Conservation (phyloP, 2,888 invertebrate species). For the Diploptera punctata region DNA sequence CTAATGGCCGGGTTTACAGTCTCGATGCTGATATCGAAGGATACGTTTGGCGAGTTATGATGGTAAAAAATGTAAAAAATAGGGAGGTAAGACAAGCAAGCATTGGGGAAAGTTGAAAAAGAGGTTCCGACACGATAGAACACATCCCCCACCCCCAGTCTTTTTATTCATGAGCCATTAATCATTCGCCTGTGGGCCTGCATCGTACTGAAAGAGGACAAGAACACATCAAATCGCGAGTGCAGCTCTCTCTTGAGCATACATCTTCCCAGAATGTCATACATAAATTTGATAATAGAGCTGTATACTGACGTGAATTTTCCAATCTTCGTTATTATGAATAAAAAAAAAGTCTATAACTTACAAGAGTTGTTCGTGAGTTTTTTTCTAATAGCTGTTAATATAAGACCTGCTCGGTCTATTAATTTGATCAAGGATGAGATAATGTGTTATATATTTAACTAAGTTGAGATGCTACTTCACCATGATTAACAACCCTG, state of each 20-base stretch:
- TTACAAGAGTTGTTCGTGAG: too few relatives aligned
- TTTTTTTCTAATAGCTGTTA: too few relatives aligned
- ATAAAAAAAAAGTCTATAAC: too few relatives aligned
- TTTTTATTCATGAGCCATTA: slow-evolving; percentile 30
- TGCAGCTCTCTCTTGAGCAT: not conserved
- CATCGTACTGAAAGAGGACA: not conserved
- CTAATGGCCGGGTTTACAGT: slow-evolving; percentile 15
- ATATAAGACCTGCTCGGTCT: too few relatives aligned
- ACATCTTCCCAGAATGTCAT: not conserved
- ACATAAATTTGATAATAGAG: too few relatives aligned
- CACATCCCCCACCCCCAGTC: not conserved
- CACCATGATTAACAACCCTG: too few relatives aligned
- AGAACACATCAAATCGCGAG: not conserved
- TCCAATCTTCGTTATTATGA: too few relatives aligned
- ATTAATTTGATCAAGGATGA: too few relatives aligned
- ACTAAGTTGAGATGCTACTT: too few relatives aligned
- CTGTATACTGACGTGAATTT: too few relatives aligned
- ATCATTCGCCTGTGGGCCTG: not conserved
- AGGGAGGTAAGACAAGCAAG: not conserved
- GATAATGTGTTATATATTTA: too few relatives aligned
- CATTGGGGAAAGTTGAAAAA: not conserved
- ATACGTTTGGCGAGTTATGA: slow-evolving; percentile 15
- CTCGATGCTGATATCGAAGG: not conserved
- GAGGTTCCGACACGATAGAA: not conserved
- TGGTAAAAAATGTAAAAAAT: not conserved